Percentiles rank a stretch among this genome's conserved stretches.
These are phyloP conservation scores for Axis porcinus DNA, from an alignment of 2,113 vertebrate genomes.

Conservation along the genomic window DNA sequence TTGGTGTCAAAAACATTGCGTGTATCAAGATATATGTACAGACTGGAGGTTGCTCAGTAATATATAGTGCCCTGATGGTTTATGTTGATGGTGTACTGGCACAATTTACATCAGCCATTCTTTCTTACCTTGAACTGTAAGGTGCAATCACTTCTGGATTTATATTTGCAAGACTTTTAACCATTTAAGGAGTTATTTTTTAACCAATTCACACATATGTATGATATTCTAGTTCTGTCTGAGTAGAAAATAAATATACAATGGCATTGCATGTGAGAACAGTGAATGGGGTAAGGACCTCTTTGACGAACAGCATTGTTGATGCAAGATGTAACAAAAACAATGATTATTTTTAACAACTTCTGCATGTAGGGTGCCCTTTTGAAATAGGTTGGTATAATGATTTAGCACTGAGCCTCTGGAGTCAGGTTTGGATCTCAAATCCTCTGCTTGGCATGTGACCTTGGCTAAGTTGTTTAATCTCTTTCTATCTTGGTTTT, in stretches of 20 bases:
- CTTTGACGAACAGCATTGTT: background rate
- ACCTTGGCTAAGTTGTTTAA: background rate
- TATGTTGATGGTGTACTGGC: slow-evolving; percentile 56
- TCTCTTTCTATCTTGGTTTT: background rate
- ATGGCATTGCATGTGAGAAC: accelerated
- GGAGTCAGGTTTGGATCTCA: background rate
- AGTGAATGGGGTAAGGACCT: background rate
- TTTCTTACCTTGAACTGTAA: slow-evolving; percentile 75
- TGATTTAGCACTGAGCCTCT: background rate
- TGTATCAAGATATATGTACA: slow-evolving; percentile 74
- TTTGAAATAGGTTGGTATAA: background rate
- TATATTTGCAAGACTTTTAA: slow-evolving; percentile 73
- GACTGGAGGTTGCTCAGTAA: slow-evolving; percentile 46
- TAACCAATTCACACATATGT: slow-evolving; percentile 69
- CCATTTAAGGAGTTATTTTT: slow-evolving; percentile 69
- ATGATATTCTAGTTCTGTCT: slow-evolving; percentile 8
- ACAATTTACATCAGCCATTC: slow-evolving; percentile 74
- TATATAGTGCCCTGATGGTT: slow-evolving; percentile 69
- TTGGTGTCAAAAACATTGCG: slow-evolving; percentile 66
- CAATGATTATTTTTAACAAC: background rate
- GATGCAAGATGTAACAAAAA: background rate
- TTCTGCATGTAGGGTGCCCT: background rate
- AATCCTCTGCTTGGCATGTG: background rate
- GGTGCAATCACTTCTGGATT: slow-evolving; percentile 66
- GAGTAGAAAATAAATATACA: background rate